These are phyloP conservation scores for Cecidostiba fungosa DNA, from an alignment of 2,888 invertebrate genomes.

Conservation along the genomic window DNA sequence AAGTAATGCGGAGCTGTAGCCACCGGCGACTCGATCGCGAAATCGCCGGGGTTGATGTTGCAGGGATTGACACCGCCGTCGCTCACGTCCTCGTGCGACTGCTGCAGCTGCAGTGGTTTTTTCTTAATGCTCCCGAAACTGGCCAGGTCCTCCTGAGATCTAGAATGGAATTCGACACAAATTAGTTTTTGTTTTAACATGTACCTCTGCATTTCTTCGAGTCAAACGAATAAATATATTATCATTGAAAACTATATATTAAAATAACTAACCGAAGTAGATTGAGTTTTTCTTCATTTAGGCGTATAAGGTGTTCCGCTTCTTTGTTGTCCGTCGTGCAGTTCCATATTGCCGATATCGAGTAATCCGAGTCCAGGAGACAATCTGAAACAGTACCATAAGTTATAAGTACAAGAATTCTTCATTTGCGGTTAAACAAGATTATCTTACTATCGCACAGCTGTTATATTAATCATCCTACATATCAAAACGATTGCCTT, in stretches of 20 bases:
- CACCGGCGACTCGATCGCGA: conserved; percentile 81
- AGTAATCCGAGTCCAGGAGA: conserved; percentile 68
- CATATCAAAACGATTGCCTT: background rate
- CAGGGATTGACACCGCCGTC: background rate
- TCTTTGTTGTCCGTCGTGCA: conserved; percentile 72
- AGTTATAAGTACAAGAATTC: background rate
- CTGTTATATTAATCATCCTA: background rate
- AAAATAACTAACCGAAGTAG: conserved; percentile 68
- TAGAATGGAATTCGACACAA: background rate
- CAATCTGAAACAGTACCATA: conserved; percentile 65
- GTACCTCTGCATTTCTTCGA: no score
- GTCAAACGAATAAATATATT: no score
- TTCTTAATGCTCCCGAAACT: conserved; percentile 28
- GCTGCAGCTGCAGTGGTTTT: conserved; percentile 54
- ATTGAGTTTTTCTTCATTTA: conserved; percentile 71
- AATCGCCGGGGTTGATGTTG: conserved; percentile 81
- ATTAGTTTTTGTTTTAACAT: no score
- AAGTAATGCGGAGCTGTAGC: conserved; percentile 72
- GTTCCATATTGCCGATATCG: conserved; percentile 74
- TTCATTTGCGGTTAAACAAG: background rate
- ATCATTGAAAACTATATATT: background rate
- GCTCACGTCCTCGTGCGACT: conserved; percentile 64
- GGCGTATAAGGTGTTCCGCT: conserved; percentile 71
- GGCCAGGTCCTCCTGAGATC: conserved; percentile 58
- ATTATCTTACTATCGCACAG: background rate